These are phyloP conservation scores for Conistra vaccinii DNA, from an alignment of 2,888 invertebrate genomes.

Conservation along the genomic window DNA sequence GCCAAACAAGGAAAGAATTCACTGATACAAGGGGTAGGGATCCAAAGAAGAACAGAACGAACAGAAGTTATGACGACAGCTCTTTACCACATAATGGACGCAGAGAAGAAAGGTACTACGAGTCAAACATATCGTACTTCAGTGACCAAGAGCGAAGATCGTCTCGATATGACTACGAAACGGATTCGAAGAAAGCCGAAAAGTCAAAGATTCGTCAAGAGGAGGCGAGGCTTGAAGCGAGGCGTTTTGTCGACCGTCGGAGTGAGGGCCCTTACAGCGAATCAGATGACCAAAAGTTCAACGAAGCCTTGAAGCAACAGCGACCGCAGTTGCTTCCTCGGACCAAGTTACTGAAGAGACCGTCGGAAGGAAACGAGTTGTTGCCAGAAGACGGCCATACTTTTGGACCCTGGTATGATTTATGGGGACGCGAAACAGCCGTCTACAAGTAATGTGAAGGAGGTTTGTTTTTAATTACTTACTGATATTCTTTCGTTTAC, in stretches of 20 bases:
- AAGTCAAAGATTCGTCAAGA: slow-evolving; percentile 89
- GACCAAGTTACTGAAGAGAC: slow-evolving; percentile 92
- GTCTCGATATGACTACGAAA: slow-evolving; percentile 88
- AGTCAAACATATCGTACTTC: slow-evolving; percentile 88
- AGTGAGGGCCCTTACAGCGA: slow-evolving; percentile 88
- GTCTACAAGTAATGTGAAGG: slow-evolving; percentile 88
- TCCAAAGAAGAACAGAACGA: slow-evolving; percentile 77
- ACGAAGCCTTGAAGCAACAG: slow-evolving; percentile 87
- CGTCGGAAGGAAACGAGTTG: slow-evolving; percentile 86
- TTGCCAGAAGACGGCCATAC: slow-evolving; percentile 92
- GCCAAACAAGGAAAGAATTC: slow-evolving; percentile 83
- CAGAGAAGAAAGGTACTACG: slow-evolving; percentile 86
- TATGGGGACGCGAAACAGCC: slow-evolving; percentile 95
- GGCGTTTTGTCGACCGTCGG: slow-evolving; percentile 83
- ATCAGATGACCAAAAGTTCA: slow-evolving; percentile 90
- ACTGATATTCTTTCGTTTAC: slow-evolving; percentile 55
- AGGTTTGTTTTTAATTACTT: slow-evolving; percentile 75
- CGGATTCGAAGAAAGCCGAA: slow-evolving; percentile 89
- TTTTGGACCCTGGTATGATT: slow-evolving; percentile 97
- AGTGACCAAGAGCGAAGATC: slow-evolving; percentile 85
- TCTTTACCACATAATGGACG: slow-evolving; percentile 85
- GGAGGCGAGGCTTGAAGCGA: slow-evolving; percentile 86
- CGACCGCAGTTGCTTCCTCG: slow-evolving; percentile 92
- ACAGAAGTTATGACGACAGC: slow-evolving; percentile 88
- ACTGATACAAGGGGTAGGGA: slow-evolving; percentile 82